Evolutionary conservation across 2,113 vertebrate species (phyloP), one percentile per base, ranked within the genome.

Genomic region (Strigops habroptila): DNA sequence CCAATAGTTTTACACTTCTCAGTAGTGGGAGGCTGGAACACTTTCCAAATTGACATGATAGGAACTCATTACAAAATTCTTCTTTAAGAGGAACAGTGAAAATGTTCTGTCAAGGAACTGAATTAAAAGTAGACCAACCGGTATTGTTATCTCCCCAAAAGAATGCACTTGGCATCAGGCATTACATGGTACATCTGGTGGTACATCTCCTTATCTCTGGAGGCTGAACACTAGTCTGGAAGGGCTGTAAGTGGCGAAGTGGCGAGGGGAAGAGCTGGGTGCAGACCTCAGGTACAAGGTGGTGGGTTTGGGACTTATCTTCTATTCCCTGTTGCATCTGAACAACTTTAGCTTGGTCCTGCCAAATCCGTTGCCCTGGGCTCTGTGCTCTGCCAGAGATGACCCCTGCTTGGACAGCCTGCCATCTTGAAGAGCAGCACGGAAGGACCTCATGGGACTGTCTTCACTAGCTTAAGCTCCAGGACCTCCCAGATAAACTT

Each of bases 1-100:
- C 97, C 97, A 97, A 97, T 96, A 96, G 96, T 95, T 97, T 97
- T 97, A 97, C 95, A 97, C 97, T 97, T 97, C 96, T 96, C 93
- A 94, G 93, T 93, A 95, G 95, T 97, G 95, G 95, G 97, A 97
- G 97, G 93, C 78, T 97, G 97, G 92, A 97, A 96, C 9, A 44
- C 91, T 96, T 97, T 97, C 96, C 96, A 97, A 96, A 97, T 96
- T 96, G 97, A 96, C 96, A 97, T 95, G 97, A 96, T 96, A 97
- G 97, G 96, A 97, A 93, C 95, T 96, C 97, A 97, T 97, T 97
- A 96, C 93, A 96, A 96, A 97, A 97, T 95, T 92, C 95, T 97
- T 90, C 90, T 91, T 85, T 96, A 88, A 95, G 94, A 97, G 81
- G 94, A 96, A 71, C 1, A 1, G 93, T 92, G 97, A 95, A 95